phyloP scores from a whole-genome alignment of 2,113 vertebrate species.

The Periophthalmodon schlosseri region DNA sequence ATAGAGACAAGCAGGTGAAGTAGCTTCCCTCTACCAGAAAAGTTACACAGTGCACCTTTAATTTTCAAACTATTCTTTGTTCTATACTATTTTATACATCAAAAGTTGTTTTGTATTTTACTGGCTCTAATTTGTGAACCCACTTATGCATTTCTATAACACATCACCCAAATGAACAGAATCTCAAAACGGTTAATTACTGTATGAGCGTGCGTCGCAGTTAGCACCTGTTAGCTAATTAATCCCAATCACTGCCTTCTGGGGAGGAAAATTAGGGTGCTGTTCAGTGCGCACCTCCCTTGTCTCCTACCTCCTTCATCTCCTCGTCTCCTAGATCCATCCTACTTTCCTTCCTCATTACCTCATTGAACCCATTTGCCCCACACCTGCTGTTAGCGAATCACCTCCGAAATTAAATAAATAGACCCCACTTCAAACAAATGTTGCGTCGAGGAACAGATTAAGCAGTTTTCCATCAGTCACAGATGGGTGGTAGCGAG shows the following conservation, averaged over 20 bases:
- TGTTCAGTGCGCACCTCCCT: slow-evolving; percentile 43
- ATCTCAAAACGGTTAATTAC: slow-evolving; percentile 68
- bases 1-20: no score
- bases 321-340: slow-evolving; percentile 5
- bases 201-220: slow-evolving; percentile 55
- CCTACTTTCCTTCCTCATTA: slow-evolving; percentile 44
- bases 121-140: not conserved
- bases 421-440: slow-evolving; percentile 41
- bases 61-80: no score
- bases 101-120: no score
- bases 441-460: slow-evolving; percentile 21
- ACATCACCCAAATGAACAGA: slow-evolving; percentile 61
- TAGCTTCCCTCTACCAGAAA: no score
- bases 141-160: slow-evolving; percentile 11
- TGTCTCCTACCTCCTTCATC: slow-evolving; percentile 1
- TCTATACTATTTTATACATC: no score
- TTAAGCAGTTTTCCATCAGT: slow-evolving; percentile 12
- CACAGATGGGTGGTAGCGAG: slow-evolving; percentile 44
- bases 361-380: slow-evolving; percentile 45
- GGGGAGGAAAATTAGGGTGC: slow-evolving; percentile 64
- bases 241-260: slow-evolving; percentile 74
- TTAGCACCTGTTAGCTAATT: slow-evolving; percentile 76
- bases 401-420: slow-evolving; percentile 57
- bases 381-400: slow-evolving; percentile 55
- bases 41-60: no score